Base-by-base conservation (phyloP, 2,113 vertebrate genomes). In the Ailuropoda melanoleuca region DNA sequence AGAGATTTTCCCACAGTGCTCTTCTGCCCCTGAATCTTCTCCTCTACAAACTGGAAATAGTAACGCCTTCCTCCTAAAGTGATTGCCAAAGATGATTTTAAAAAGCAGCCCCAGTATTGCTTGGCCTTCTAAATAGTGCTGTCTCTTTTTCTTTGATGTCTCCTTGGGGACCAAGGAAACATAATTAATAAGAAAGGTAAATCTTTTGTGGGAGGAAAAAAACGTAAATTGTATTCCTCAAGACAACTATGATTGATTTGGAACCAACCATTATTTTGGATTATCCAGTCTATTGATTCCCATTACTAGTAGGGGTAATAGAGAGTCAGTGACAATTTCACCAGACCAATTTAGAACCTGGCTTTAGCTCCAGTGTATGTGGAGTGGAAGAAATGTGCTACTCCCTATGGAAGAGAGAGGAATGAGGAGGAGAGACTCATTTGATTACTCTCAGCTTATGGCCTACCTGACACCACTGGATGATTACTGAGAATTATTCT, bases 401-500 rank as follows among this genome's bases (percentile, higher is more conserved):
- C 46, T 97, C 83, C 9, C 1, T 46, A 26, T 68, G 81, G 77
- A 86, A 91, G 83, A 43, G n/a, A 88, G 82, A 80, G 29, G 43
- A 60, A 93, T 89, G 8, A 19, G 81, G 77, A 92, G 21, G 66
- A 50, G 29, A 75, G 55, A 58, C 24, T 80, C 92, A 80, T 90
- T 62, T 75, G 60, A 68, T 96, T 95, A 53, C 24, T 90, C 60
- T 96, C 39, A 74, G 95, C 18, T 93, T 86, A 39, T 37, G 46
- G 53, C 3, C 75, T 98, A 84, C 31, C 77, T 97, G 74, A 87
- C 26, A 92, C 34, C 81, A 89, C 60, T 96, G 34, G 93, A 62
- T 91, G 81, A 96, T 95, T 72, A 50, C n/a, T 50, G n/a, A 98
- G 56, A 92, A 95, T 84, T 96, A 95, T 84, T 97, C 64, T 86